These are phyloP conservation scores for Anolis carolinensis DNA, from an alignment of 2,113 vertebrate genomes.

Conservation along the genomic window DNA sequence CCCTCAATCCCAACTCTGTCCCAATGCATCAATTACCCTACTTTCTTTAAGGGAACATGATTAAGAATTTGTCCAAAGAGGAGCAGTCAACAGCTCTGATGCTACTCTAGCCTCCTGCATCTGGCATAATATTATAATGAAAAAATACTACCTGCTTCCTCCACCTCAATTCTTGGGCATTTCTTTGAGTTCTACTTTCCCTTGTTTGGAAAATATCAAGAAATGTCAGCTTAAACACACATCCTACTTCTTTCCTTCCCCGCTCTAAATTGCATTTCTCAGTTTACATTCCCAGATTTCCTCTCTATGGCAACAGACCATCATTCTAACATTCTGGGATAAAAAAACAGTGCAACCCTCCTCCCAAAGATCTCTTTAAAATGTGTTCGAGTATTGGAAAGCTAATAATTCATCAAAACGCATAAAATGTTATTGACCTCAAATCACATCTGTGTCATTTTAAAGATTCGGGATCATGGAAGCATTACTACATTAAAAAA, in stretches of 20 bases:
- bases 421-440: background rate
- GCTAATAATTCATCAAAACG: background rate
- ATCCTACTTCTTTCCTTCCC: background rate
- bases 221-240: background rate
- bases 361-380: background rate
- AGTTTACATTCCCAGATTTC: slow-evolving; percentile 1
- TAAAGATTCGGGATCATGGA: background rate
- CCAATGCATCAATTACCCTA: background rate
- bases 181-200: background rate
- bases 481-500: background rate
- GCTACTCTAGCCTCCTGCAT: background rate
- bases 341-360: background rate
- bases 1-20: background rate
- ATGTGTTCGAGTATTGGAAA: background rate
- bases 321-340: background rate
- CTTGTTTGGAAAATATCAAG: slow-evolving; percentile 4
- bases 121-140: background rate
- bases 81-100: background rate
- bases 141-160: background rate
- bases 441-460: background rate
- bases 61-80: background rate
- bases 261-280: background rate
- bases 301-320: slow-evolving; percentile 1
- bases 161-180: background rate
- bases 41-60: background rate